Evolutionary conservation across 2,888 invertebrate genomes (phyloP).

Genomic region (Belgica antarctica): DNA sequence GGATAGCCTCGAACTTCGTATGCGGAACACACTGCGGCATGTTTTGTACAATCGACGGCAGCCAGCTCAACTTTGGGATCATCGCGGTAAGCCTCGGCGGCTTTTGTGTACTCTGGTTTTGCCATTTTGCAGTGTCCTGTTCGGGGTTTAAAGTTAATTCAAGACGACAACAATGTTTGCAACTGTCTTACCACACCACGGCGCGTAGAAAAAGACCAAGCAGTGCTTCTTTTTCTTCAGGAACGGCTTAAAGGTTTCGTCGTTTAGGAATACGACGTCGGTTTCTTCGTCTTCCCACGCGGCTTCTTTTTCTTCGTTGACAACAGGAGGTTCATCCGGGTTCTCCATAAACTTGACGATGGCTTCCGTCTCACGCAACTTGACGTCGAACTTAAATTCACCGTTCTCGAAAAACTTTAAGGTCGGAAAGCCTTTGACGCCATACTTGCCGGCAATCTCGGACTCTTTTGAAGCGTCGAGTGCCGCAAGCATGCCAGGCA

Average conservation of each 20-base stretch:
- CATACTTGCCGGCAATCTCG: conserved; percentile 65
- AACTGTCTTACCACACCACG: conserved; percentile 96
- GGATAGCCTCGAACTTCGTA: conserved; percentile 81
- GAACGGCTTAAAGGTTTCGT: conserved; percentile 68
- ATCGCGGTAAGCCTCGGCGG: conserved; percentile 72
- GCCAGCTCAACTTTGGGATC: conserved; percentile 75
- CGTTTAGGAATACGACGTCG: conserved; percentile 73
- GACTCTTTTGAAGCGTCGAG: conserved; percentile 80
- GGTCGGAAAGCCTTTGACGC: conserved; percentile 77
- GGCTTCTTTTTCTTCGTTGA: conserved; percentile 76
- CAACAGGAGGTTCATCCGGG: conserved; percentile 76
- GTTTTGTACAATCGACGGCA: conserved; percentile 77
- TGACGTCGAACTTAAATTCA: conserved; percentile 72
- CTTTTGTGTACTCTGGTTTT: conserved; percentile 76
- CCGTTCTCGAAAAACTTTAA: conserved; percentile 76
- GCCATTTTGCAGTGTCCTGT: conserved; percentile 83
- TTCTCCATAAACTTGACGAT: conserved; percentile 80
- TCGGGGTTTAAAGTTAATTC: too few relatives aligned
- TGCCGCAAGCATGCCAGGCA: conserved; percentile 75
- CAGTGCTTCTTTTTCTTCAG: conserved; percentile 84
- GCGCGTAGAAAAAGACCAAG: conserved; percentile 88
- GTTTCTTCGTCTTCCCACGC: conserved; percentile 76
- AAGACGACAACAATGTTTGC: too few relatives aligned
- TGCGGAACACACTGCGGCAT: conserved; percentile 63
- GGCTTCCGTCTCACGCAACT: conserved; percentile 69